A percentile compares a stretch with the other conserved stretches of the same genome.
Evolutionary conservation across 2,888 invertebrate genomes (phyloP).

Genomic region (Sceliomorpha sp.): DNA sequence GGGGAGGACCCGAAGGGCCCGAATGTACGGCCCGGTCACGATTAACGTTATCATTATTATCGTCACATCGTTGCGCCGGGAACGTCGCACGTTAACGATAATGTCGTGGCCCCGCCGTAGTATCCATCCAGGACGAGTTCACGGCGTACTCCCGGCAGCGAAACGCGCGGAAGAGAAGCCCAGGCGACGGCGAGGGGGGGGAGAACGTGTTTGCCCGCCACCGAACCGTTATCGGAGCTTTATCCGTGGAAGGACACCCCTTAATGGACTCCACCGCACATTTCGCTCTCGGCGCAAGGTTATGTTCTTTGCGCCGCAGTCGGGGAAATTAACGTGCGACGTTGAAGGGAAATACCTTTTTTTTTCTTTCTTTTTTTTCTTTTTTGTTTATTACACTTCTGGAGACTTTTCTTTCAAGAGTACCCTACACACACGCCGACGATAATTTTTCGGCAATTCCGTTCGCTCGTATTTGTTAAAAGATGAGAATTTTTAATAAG

Average conservation of each 20-base stretch:
- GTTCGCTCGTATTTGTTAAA: too few relatives aligned
- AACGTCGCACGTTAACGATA: slow-evolving; percentile 64
- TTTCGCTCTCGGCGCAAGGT: slow-evolving; percentile 31
- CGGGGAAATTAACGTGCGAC: slow-evolving; percentile 26
- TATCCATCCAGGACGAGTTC: slow-evolving; percentile 27
- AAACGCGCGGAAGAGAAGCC: slow-evolving; percentile 8
- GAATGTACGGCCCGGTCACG: slow-evolving; percentile 30
- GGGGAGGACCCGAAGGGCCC: slow-evolving; percentile 15
- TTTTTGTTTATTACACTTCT: not conserved
- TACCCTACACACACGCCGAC: too few relatives aligned
- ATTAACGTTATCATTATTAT: slow-evolving; percentile 60
- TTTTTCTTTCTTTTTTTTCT: slow-evolving; percentile 10
- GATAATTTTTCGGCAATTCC: too few relatives aligned
- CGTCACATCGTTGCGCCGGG: slow-evolving; percentile 54
- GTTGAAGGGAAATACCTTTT: slow-evolving; percentile 19
- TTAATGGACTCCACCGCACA: slow-evolving; percentile 59
- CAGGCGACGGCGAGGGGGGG: slow-evolving; percentile 50
- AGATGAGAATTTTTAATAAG: too few relatives aligned
- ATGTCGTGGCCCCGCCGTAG: slow-evolving; percentile 60
- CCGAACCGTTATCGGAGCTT: slow-evolving; percentile 56
- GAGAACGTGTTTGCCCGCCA: slow-evolving; percentile 29
- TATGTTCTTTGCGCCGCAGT: slow-evolving; percentile 8
- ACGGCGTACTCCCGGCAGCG: too few relatives aligned
- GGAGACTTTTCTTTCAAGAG: too few relatives aligned
- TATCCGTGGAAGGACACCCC: slow-evolving; percentile 55